Percentiles rank a stretch among this genome's conserved stretches.
phyloP scores from a whole-genome alignment of 2,888 invertebrate species.

The Alviniconcha strummeri region DNA sequence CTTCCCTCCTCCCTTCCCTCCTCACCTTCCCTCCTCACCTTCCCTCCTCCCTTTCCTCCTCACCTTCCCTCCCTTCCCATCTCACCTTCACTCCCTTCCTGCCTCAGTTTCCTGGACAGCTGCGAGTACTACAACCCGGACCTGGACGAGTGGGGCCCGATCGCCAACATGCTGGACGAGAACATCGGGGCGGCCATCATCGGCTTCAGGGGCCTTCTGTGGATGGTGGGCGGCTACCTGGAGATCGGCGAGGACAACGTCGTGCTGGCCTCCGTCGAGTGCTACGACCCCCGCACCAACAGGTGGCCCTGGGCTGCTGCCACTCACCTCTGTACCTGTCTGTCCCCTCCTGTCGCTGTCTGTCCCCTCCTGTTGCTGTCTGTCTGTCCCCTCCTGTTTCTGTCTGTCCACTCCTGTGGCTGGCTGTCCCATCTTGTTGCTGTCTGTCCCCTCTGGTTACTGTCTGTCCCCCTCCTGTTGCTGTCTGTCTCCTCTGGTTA shows the following conservation, averaged over 20 bases:
- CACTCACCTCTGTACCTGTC: too few relatives aligned
- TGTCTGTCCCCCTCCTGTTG: too few relatives aligned
- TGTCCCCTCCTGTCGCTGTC: too few relatives aligned
- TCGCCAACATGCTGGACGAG: conserved; percentile 48
- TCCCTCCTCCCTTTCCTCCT: neutral
- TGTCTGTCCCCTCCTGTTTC: too few relatives aligned
- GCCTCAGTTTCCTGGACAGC: conserved; percentile 46
- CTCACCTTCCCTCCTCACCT: neutral
- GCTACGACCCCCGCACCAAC: conserved; percentile 55
- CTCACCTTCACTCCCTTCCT: too few relatives aligned
- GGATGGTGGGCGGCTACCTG: conserved; percentile 59
- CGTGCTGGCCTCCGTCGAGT: conserved; percentile 57
- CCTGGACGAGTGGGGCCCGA: conserved; percentile 50
- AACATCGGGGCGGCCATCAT: conserved; percentile 54
- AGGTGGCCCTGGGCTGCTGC: conserved; percentile 37
- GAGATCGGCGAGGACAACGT: conserved; percentile 42
- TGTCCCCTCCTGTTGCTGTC: too few relatives aligned
- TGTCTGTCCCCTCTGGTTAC: too few relatives aligned
- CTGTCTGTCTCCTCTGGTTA: too few relatives aligned
- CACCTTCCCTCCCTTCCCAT: neutral
- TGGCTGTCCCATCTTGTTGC: too few relatives aligned
- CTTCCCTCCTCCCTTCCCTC: too few relatives aligned
- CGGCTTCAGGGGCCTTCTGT: conserved; percentile 49
- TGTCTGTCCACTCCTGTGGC: too few relatives aligned
- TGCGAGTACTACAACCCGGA: conserved; percentile 57